These are phyloP conservation scores for Ascidia mentula DNA, from an alignment of 23 tunicate genomes.

Conservation along the genomic window DNA sequence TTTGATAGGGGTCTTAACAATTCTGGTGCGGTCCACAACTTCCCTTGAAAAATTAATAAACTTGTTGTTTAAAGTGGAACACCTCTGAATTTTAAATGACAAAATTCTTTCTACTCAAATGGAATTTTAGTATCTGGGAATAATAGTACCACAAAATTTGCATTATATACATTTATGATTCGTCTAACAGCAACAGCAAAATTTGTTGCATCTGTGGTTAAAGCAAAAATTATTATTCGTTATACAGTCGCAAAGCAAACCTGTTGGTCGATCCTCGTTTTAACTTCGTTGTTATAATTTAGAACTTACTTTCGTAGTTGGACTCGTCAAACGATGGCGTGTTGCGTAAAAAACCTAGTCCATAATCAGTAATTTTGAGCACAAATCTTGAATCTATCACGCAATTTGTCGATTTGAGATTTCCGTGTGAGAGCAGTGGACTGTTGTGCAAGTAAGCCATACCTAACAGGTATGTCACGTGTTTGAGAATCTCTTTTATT, in stretches of 20 bases:
- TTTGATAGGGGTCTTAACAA: slow-evolving; percentile 29
- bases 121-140: too few species aligned
- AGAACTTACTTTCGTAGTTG: slow-evolving; percentile 54
- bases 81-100: too few species aligned
- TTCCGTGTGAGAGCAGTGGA: slow-evolving; percentile 68
- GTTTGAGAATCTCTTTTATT: background rate
- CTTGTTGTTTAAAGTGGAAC: background rate
- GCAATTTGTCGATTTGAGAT: slow-evolving; percentile 72
- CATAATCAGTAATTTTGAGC: slow-evolving; percentile 65
- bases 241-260: too few species aligned
- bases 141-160: too few species aligned
- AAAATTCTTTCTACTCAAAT: too few species aligned
- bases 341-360: slow-evolving; percentile 21
- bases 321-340: slow-evolving; percentile 36
- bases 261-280: too few species aligned
- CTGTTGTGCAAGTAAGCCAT: slow-evolving; percentile 66
- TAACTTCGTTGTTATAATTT: too few species aligned
- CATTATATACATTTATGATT: too few species aligned
- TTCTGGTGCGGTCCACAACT: slow-evolving; percentile 86
- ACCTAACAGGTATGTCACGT: slow-evolving; percentile 13
- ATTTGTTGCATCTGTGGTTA: too few species aligned
- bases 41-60: slow-evolving; percentile 2
- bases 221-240: too few species aligned
- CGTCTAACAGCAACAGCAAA: too few species aligned
- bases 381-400: slow-evolving; percentile 68